phyloP scores from a whole-genome alignment of 2,797 vertebrate species.

The Sandelia bainsii region DNA sequence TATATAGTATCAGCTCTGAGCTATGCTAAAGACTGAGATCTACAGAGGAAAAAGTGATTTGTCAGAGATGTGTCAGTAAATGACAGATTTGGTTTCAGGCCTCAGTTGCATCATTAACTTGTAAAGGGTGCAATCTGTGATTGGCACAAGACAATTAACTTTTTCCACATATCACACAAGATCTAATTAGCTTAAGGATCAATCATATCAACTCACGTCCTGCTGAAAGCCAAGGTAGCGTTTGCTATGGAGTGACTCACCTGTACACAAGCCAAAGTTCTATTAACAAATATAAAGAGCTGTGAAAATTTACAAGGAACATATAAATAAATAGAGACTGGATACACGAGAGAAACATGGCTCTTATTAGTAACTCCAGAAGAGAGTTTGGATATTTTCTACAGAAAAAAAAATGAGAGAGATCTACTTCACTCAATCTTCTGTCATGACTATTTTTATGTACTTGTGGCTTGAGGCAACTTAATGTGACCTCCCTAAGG shows the following conservation, averaged over 20 bases:
- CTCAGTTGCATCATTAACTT: slow-evolving; percentile 20
- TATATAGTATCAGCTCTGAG: slow-evolving; percentile 22
- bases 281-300: slow-evolving; percentile 24
- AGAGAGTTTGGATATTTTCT: neutral
- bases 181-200: slow-evolving; percentile 3
- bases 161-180: slow-evolving; percentile 3
- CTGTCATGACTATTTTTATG: neutral
- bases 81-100: slow-evolving; percentile 22
- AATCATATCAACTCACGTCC: slow-evolving; percentile 5
- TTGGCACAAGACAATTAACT: slow-evolving; percentile 16
- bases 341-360: slow-evolving; percentile 9
- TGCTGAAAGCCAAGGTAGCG: slow-evolving; percentile 24
- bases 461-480: neutral
- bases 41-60: slow-evolving; percentile 2
- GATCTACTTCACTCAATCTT: neutral
- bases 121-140: slow-evolving; percentile 12
- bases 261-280: slow-evolving; percentile 31
- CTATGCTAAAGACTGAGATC: slow-evolving; percentile 3
- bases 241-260: slow-evolving; percentile 42
- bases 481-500: neutral
- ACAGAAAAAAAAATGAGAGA: neutral
- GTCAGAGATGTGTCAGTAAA: slow-evolving; percentile 18
- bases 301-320: slow-evolving; percentile 33
- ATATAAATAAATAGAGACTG: slow-evolving; percentile 18
- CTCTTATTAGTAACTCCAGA: slow-evolving; percentile 8